A percentile compares a stretch with the other conserved stretches of the same genome.
phyloP scores from a whole-genome alignment of 2,797 vertebrate genomes.

The Hypotaenidia philippensis region DNA sequence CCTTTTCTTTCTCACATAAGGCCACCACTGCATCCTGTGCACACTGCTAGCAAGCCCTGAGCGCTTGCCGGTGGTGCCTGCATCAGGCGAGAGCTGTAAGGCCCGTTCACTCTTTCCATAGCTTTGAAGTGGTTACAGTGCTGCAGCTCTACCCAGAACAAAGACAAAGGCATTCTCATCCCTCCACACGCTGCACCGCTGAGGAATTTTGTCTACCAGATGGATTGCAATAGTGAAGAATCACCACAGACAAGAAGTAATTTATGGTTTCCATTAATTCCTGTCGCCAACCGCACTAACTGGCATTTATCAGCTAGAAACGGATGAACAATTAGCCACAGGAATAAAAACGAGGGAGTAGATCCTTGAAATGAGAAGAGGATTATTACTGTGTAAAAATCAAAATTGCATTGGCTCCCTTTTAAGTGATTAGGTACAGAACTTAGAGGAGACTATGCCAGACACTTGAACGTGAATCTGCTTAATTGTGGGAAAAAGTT shows the following conservation, averaged over 20 bases:
- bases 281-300: not conserved
- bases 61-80: rapidly evolving
- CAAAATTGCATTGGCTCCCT: not conserved
- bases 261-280: conserved; percentile 20
- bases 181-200: not conserved
- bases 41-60: rapidly evolving
- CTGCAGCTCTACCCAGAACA: not conserved
- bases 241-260: not conserved
- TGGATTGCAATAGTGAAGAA: not conserved
- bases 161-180: conserved; percentile 38
- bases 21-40: not conserved
- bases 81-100: not conserved
- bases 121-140: not conserved
- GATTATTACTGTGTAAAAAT: not conserved
- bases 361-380: not conserved
- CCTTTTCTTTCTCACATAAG: not conserved
- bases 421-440: not conserved
- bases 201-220: not conserved
- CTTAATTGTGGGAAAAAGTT: not conserved
- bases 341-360: not conserved
- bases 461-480: not conserved
- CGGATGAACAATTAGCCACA: not conserved
- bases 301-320: conserved; percentile 9
- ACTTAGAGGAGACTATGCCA: not conserved
- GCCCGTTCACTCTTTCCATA: rapidly evolving